phyloP scores from a whole-genome alignment of 2,797 vertebrate genomes.

The Eurystomus glaucurus region DNA sequence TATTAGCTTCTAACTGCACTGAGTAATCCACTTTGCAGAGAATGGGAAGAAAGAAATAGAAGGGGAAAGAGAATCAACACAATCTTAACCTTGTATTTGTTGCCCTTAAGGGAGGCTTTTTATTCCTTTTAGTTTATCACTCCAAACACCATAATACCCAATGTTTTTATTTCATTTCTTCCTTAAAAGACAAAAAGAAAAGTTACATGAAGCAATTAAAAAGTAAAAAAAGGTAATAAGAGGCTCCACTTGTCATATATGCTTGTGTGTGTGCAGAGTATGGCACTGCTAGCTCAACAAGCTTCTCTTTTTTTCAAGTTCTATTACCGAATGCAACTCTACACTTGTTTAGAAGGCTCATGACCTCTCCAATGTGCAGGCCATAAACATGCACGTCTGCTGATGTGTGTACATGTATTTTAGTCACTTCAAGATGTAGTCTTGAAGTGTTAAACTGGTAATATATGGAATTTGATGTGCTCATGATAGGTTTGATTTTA shows the following conservation, averaged over 20 bases:
- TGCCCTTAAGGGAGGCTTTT: neutral
- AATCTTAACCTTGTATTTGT: neutral
- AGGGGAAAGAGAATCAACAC: neutral
- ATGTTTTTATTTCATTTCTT: neutral
- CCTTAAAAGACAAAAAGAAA: neutral
- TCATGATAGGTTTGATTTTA: neutral
- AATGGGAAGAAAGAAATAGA: neutral
- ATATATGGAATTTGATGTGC: neutral
- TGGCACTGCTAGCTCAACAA: neutral
- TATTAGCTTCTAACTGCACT: neutral
- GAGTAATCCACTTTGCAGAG: neutral
- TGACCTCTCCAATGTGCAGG: neutral
- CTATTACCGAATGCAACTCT: neutral
- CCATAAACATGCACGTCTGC: accelerated
- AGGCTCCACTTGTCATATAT: neutral
- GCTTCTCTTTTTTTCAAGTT: neutral
- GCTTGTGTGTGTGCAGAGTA: too few species aligned
- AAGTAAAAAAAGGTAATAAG: neutral
- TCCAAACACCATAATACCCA: neutral
- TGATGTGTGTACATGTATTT: neutral
- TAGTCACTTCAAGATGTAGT: neutral
- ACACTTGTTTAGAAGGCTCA: neutral
- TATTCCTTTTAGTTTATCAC: neutral
- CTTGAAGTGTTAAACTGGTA: neutral
- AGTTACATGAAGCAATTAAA: neutral